Base-by-base conservation (phyloP, 2,113 vertebrate species). In the Holacanthus passer region DNA sequence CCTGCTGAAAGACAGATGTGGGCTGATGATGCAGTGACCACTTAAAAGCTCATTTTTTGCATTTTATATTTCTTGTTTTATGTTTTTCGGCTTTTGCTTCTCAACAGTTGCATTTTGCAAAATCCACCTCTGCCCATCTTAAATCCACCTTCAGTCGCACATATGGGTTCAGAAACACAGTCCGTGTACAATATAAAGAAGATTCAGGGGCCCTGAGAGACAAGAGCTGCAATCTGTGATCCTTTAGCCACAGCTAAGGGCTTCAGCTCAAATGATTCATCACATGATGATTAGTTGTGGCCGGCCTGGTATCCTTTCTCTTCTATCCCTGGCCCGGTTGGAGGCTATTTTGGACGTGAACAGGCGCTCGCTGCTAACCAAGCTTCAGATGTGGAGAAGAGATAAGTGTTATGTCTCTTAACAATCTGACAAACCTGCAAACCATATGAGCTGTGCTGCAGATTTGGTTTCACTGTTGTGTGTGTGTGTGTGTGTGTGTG, bases 241-340 rank as follows among this genome's bases (percentile, higher is more conserved):
- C 56, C 83, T 81, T 81, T 79, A 89, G 86, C 89, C 90, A 77
- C 89, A 92, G 86, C 85, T 87, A 66, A 90, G 82, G 83, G 85
- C 78, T 91, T 62, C n/a, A 73, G 73, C 89, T 91, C 88, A 83
- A 90, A 91, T 93, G 92, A 93, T 91, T 94, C 91, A 92, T 94
- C 94, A 91, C 92, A 89, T 55, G 85, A 81, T 94, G 90, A 92
- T 94, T 94, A 82, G 91, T 39, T 91, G 91, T 88, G 92, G 91
- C 86, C 31, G 24, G 58, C 24, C 89, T 85, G 91, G 90, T 83
- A 88, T 90, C 87, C 86, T 89, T 84, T 88, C 87, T 82, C 77
- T 10, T 35, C 81, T 79, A 82, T 83, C 75, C 68, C 32, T 6
- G 55, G 81, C 77, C 84, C 77, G 86, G 74, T 87, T 89, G 82